Evolutionary conservation across 2,113 vertebrate genomes (phyloP).

Genomic region (Poicephalus meyeri): DNA sequence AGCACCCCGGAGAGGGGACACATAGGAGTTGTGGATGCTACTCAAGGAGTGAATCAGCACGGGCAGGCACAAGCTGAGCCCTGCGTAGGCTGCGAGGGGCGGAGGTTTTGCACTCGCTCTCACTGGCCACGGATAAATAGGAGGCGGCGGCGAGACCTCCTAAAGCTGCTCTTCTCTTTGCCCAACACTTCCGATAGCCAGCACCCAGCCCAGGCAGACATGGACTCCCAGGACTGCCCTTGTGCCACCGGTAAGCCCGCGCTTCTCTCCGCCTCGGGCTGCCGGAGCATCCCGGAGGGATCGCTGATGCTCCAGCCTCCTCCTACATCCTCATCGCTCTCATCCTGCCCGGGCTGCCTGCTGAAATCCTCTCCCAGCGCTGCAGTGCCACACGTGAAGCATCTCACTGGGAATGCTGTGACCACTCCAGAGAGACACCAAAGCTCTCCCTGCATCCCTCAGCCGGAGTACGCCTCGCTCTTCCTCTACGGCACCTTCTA

Average conservation of each 20-base stretch:
- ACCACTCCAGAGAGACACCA: background rate
- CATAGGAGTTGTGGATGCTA: no score
- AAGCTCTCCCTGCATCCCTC: background rate
- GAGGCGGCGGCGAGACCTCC: background rate
- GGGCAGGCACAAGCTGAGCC: slow-evolving; percentile 31
- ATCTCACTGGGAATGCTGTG: background rate
- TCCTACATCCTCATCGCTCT: no score
- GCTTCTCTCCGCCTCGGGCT: background rate
- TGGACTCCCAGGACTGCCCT: slow-evolving; percentile 77
- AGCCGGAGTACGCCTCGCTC: background rate
- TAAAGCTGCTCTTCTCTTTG: background rate
- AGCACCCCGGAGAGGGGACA: background rate
- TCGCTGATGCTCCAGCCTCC: background rate
- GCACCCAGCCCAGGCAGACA: background rate
- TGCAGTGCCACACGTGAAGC: background rate
- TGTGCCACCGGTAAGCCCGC: slow-evolving; percentile 70
- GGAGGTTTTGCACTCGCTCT: slow-evolving; percentile 43
- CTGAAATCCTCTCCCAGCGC: background rate
- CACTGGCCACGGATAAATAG: slow-evolving; percentile 67
- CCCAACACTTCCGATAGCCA: no score
- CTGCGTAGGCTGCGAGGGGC: slow-evolving; percentile 70
- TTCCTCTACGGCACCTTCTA: no score
- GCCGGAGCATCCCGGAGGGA: background rate
- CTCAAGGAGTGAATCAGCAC: slow-evolving; percentile 56
- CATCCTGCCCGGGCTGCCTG: background rate